Evolutionary conservation across 2,113 vertebrate species (phyloP), one percentile per base, ranked within the genome.

Genomic region (Epinephelus cyanopodus): DNA sequence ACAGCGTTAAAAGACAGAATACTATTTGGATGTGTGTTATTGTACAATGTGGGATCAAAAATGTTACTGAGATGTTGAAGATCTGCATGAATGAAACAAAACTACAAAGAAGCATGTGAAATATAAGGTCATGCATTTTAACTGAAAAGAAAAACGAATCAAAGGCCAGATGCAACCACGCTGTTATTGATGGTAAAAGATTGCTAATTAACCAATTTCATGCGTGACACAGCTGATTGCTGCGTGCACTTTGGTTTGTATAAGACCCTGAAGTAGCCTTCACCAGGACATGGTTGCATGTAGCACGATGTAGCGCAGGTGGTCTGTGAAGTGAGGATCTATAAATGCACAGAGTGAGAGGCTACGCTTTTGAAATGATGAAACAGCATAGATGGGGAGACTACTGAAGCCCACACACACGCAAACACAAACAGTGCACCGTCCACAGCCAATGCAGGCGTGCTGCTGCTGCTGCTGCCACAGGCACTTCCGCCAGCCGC

Each of bases 111-210:
- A 69, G 63, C 33, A 61, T 65, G 53, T 71, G 37, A 67, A 84
- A 71, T 77, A 50, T 23, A 74, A 63, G 88, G 85, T 50, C 83
- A 75, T 90, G 90, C 92, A 48, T 66, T 84, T 57, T 9, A 57
- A 77, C 29, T 45, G 6, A 65, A 74, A 85, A 63, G 33, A 27
- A 79, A 76, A 71, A 69, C 11, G 74, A 54, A 83, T 37, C 14
- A 19, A 58, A 78, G 68, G 88, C 93, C 93, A 90, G 76, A 95
- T 95, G 95, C 93, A 95, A 95, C 92, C 93, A 92, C 39, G 72
- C 77, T 65, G 42, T 77, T 53, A 21, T 10, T 37, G 29, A 72
- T 18, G 74, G 50, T 67, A 47, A 54, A 48, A 29, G 50, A 66
- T 78, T 2, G 68, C 84, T 69, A 65, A 87, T 77, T 58, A 39